phyloP scores from a whole-genome alignment of 2,797 vertebrate genomes.

The Hyperoplus immaculatus region DNA sequence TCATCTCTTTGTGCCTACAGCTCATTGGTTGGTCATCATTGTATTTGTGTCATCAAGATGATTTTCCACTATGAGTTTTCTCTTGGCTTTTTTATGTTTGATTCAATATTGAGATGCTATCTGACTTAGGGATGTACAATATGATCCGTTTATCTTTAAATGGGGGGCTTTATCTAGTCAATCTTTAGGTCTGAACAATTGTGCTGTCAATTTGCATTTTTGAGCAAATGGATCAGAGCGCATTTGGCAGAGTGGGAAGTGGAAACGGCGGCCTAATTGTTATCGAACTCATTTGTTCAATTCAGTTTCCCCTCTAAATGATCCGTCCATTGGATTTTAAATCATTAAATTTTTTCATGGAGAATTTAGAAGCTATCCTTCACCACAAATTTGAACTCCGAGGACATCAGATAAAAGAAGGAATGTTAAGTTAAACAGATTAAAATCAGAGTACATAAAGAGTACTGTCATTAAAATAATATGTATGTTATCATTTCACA shows the following conservation, averaged over 20 bases:
- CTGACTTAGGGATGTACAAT: neutral
- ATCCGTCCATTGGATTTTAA: conserved; percentile 57
- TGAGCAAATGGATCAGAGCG: conserved; percentile 48
- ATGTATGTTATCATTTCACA: conserved; percentile 7
- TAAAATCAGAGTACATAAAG: neutral
- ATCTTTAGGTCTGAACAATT: conserved; percentile 8
- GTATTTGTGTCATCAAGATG: conserved; percentile 64
- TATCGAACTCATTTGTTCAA: conserved; percentile 68
- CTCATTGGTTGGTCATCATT: conserved; percentile 65
- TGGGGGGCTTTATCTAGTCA: neutral
- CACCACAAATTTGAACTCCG: conserved; percentile 1
- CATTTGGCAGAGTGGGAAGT: conserved; percentile 58
- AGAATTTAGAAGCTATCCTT: conserved; percentile 38
- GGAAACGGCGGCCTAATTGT: conserved; percentile 66
- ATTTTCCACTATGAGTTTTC: conserved; percentile 36
- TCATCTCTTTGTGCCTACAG: conserved; percentile 73
- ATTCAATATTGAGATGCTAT: neutral
- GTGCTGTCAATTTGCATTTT: conserved; percentile 44
- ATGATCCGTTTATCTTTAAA: conserved; percentile 8
- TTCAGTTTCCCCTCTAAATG: conserved; percentile 61
- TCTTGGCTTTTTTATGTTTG: conserved; percentile 18
- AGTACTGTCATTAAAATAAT: conserved; percentile 3
- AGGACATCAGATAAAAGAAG: conserved; percentile 26
- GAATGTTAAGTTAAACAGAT: conserved; percentile 4
- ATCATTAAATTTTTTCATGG: conserved; percentile 55